These are phyloP conservation scores for Colistium nudipinnis DNA, from an alignment of 2,113 vertebrate genomes.

Conservation along the genomic window DNA sequence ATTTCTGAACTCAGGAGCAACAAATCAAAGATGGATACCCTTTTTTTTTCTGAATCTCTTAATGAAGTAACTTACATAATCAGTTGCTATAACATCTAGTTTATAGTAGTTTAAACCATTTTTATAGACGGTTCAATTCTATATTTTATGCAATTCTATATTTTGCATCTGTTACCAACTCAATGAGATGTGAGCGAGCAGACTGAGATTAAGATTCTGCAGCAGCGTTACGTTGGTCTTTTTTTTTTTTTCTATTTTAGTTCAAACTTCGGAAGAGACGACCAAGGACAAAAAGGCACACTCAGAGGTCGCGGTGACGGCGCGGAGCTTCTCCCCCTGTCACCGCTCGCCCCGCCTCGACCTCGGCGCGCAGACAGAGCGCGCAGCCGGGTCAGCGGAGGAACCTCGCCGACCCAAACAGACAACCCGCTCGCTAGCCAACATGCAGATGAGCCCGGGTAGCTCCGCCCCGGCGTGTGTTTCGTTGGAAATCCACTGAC, in stretches of 20 bases:
- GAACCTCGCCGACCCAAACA: conserved; percentile 56
- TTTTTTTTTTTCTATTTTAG: conserved; percentile 45
- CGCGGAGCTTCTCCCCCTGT: conserved; percentile 33
- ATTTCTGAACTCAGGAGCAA: no score
- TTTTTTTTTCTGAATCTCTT: not conserved
- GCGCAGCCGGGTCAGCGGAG: conserved; percentile 51
- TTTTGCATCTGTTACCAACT: no score
- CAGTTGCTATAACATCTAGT: no score
- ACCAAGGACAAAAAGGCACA: conserved; percentile 31
- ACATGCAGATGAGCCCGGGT: conserved; percentile 67
- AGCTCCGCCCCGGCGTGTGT: conserved; percentile 56
- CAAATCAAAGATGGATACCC: no score
- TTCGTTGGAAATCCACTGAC: conserved; percentile 64
- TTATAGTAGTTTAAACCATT: no score
- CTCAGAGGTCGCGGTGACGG: conserved; percentile 36
- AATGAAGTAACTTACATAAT: not conserved
- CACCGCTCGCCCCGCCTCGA: conserved; percentile 66
- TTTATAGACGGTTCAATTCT: no score
- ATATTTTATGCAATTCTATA: no score
- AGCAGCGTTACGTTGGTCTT: not conserved
- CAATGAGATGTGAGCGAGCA: not conserved
- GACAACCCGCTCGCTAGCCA: conserved; percentile 57
- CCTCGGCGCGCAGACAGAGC: conserved; percentile 42
- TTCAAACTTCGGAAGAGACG: not conserved
- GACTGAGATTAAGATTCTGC: not conserved